Evolutionary conservation across 2,113 vertebrate species (phyloP), one percentile per base, ranked within the genome.

Genomic region (Microcebus jonahi): DNA sequence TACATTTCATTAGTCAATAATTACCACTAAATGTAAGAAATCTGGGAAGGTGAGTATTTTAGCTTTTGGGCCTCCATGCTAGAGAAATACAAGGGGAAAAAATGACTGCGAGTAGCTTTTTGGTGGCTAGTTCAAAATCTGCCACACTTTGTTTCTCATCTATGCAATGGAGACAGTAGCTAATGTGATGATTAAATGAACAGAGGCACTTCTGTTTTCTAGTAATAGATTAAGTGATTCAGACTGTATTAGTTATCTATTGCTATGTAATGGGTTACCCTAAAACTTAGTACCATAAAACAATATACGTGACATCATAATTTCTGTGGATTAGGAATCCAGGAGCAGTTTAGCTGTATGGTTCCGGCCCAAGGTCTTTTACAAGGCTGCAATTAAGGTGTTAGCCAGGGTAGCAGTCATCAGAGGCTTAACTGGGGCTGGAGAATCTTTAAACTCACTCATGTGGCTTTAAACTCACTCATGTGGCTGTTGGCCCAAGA

Each of bases 211-310:
- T 80, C 42, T 71, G 42, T 36, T 67, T 68, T 96, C 39, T 45
- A 27, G 57, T 84, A 59, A n/a, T 79, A 94, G 88, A 71, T 59
- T 71, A 91, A 39, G 76, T 88, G 77, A 88, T 89, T 92, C 55
- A 67, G 48, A 89, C 57, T 67, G 5, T 71, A 29, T 83, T 86
- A 70, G 61, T 87, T 94, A 71, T 31, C 17, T 42, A 57, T 67
- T 73, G 21, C 63, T 94, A 6, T 70, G 15, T 90, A 76, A 85
- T 36, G 68, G 45, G 36, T 90, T 81, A 68, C 29, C 25, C 31
- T 75, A 92, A 84, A 75, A 65, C 20, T 20, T 61, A 61, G 61
- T 76, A 50, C n/a, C 31, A 34, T 76, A 29, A 81, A 86, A 48
- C 31, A 90, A 12, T 87, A 36, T 27, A 39, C 27, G 18, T 76